These are phyloP conservation scores for Danio rerio DNA, from an alignment of 2,113 vertebrate genomes.

Conservation along the genomic window DNA sequence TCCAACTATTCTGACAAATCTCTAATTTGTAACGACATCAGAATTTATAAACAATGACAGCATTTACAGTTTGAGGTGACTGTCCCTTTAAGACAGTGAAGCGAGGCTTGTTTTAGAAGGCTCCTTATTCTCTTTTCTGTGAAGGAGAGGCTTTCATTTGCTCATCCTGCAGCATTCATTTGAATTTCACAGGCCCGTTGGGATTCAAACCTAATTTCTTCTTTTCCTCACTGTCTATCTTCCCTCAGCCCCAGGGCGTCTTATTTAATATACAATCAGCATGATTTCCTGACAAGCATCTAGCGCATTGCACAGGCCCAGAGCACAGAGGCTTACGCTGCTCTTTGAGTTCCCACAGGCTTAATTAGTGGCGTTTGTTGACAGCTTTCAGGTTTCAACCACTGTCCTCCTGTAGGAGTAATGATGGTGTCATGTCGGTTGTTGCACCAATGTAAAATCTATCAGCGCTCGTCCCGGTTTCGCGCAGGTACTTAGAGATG, in stretches of 20 bases:
- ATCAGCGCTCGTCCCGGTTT: constrained; percentile 22
- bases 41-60: not conserved
- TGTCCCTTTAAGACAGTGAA: constrained; percentile 6
- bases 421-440: constrained; percentile 59
- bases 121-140: not conserved
- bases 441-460: constrained; percentile 37
- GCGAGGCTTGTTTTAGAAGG: constrained; percentile 11
- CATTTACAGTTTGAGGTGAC: not conserved
- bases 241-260: constrained; percentile 41
- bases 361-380: constrained; percentile 71
- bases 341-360: constrained; percentile 69
- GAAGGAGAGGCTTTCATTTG: constrained; percentile 3
- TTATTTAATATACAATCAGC: constrained; percentile 57
- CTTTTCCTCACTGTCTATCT: constrained; percentile 9
- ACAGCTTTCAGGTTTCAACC: constrained; percentile 44
- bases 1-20: not conserved
- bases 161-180: constrained; percentile 23
- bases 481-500: constrained; percentile 13
- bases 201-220: constrained; percentile 40
- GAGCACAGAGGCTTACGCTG: constrained; percentile 32
- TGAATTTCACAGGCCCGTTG: constrained; percentile 9
- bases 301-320: not conserved
- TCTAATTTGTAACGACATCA: not conserved
- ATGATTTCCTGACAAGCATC: constrained; percentile 59
- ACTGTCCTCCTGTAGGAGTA: constrained; percentile 17